Evolutionary conservation across 2,888 invertebrate species (phyloP).

Genomic region (Tenthredo scrophulariae): DNA sequence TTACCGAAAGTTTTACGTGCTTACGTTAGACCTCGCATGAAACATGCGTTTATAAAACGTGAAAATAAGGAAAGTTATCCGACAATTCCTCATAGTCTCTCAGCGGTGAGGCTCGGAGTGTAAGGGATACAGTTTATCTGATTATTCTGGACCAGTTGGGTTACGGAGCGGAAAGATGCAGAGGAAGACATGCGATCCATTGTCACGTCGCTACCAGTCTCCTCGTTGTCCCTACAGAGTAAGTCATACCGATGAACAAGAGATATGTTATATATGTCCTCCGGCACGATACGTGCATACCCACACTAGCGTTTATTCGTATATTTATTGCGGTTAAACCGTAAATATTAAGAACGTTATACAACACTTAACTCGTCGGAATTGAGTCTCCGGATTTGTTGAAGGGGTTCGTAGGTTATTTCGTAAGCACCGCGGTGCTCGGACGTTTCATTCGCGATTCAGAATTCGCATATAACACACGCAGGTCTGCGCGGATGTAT

Average conservation of each 20-base stretch:
- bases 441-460: constrained; percentile 2
- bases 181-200: constrained; percentile 42
- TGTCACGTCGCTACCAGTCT: constrained; percentile 37
- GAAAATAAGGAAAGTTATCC: constrained; percentile 29
- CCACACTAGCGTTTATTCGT: background rate
- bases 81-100: background rate
- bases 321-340: background rate
- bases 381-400: constrained; percentile 4
- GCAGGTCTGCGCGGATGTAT: background rate
- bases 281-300: background rate
- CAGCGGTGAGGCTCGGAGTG: background rate
- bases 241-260: constrained; percentile 30
- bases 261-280: constrained; percentile 25
- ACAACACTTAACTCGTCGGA: background rate
- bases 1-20: constrained; percentile 1
- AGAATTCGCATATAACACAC: background rate
- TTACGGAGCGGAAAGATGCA: constrained; percentile 39
- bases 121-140: constrained; percentile 23
- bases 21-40: background rate
- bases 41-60: constrained; percentile 1
- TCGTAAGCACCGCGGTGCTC: constrained; percentile 10
- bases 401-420: constrained; percentile 28
- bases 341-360: background rate
- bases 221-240: background rate
- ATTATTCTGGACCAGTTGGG: constrained; percentile 46